A percentile compares a stretch with the other conserved stretches of the same genome.
phyloP scores from a whole-genome alignment of 2,797 vertebrate species.

The Staurois parvus region DNA sequence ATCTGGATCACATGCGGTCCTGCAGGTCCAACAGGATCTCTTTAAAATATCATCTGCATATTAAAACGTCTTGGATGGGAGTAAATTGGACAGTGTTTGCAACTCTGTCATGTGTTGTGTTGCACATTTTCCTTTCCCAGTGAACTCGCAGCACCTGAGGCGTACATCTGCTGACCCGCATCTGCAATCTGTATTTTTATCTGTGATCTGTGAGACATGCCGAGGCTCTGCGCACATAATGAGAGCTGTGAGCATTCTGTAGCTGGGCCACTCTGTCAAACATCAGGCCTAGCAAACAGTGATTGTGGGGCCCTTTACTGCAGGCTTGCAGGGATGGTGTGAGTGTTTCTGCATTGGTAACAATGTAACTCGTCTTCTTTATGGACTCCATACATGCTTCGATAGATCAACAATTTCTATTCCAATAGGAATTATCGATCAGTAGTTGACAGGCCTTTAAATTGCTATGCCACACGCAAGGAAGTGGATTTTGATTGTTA shows the following conservation, averaged over 20 bases:
- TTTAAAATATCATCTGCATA: conserved; percentile 54
- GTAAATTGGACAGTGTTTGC: conserved; percentile 32
- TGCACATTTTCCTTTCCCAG: conserved; percentile 8
- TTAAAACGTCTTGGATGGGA: conserved; percentile 11
- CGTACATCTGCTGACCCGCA: conserved; percentile 58
- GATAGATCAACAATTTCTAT: too few species aligned
- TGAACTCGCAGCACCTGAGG: conserved; percentile 37
- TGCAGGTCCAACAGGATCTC: conserved; percentile 43
- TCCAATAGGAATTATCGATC: too few species aligned
- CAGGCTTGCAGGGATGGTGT: too few species aligned
- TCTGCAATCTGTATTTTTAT: conserved; percentile 49
- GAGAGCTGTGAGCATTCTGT: conserved; percentile 5
- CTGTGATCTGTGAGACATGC: conserved; percentile 36
- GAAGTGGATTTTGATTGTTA: too few species aligned
- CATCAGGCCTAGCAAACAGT: conserved; percentile 1
- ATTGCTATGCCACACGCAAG: too few species aligned
- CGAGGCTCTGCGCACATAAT: conserved; percentile 5
- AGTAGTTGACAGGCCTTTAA: too few species aligned
- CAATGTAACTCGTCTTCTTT: background rate
- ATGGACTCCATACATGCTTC: background rate
- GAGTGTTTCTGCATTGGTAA: too few species aligned
- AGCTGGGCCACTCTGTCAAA: background rate
- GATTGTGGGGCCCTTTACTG: background rate
- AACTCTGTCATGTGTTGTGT: conserved; percentile 41
- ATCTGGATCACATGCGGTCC: conserved; percentile 25